Percentiles rank a stretch among this genome's conserved stretches.
These are phyloP conservation scores for Crotalus tigris DNA, from an alignment of 2,113 vertebrate genomes.

Conservation along the genomic window DNA sequence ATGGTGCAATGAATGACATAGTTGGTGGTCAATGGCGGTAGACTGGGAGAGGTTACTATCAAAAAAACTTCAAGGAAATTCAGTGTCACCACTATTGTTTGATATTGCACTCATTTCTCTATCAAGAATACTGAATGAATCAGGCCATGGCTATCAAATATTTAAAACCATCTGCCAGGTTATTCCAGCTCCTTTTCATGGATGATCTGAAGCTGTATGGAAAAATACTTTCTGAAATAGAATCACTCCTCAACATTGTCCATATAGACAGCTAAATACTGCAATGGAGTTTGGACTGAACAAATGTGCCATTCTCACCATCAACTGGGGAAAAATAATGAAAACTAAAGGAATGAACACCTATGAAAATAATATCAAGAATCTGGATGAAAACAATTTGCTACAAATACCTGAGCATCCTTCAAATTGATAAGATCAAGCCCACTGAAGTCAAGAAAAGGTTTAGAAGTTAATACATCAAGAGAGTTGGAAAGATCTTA, in stretches of 20 bases:
- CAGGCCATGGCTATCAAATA: background rate
- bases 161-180: background rate
- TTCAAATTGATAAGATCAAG: background rate
- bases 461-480: background rate
- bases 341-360: background rate
- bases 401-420: background rate
- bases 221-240: background rate
- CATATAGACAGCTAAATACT: background rate
- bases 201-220: background rate
- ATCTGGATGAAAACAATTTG: background rate
- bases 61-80: background rate
- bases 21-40: background rate
- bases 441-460: background rate
- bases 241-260: background rate
- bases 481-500: background rate
- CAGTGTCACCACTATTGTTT: background rate
- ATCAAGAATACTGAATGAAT: background rate
- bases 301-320: background rate
- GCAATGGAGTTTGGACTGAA: background rate
- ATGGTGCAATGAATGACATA: background rate
- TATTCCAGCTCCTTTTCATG: background rate
- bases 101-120: background rate
- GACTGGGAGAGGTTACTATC: background rate
- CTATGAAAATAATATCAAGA: background rate
- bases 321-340: background rate